Conservation (phyloP, 2,888 invertebrate genomes). For the Caenorhabditis zanzibari region DNA sequence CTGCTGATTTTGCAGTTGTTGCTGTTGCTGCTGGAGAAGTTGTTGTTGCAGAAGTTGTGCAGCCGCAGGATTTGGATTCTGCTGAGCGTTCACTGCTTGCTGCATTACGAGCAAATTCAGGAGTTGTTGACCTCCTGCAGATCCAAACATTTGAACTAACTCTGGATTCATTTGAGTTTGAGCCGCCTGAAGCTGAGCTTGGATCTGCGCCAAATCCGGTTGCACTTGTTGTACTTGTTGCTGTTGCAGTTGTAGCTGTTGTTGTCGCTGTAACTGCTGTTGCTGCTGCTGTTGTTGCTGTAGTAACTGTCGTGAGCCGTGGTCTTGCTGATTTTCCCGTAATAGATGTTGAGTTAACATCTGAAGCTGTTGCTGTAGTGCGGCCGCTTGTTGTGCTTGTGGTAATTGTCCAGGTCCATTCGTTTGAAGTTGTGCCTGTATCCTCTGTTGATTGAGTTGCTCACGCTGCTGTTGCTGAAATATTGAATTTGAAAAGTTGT, state of each 20-base stretch:
- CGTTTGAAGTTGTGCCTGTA: slow-evolving; percentile 44
- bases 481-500: background rate
- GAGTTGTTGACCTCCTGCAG: background rate
- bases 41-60: slow-evolving; percentile 33
- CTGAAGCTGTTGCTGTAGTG: slow-evolving; percentile 27
- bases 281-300: slow-evolving; percentile 32
- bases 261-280: slow-evolving; percentile 13
- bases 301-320: too few relatives aligned
- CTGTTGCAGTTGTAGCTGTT: slow-evolving; percentile 19
- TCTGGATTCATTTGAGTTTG: slow-evolving; percentile 13
- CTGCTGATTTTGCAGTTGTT: background rate
- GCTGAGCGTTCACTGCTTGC: slow-evolving; percentile 24
- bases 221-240: slow-evolving; percentile 6
- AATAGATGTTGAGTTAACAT: too few relatives aligned
- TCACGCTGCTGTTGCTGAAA: slow-evolving; percentile 52
- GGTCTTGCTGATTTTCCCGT: too few relatives aligned
- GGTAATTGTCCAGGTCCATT: slow-evolving; percentile 44
- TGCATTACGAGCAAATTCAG: slow-evolving; percentile 45
- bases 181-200: too few relatives aligned
- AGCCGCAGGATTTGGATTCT: background rate
- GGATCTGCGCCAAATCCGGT: too few relatives aligned
- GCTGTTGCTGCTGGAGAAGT: slow-evolving; percentile 43
- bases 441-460: slow-evolving; percentile 40
- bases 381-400: slow-evolving; percentile 26
- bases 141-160: slow-evolving; percentile 13